phyloP scores from a whole-genome alignment of 2,113 vertebrate genomes.

The Scophthalmus maximus region DNA sequence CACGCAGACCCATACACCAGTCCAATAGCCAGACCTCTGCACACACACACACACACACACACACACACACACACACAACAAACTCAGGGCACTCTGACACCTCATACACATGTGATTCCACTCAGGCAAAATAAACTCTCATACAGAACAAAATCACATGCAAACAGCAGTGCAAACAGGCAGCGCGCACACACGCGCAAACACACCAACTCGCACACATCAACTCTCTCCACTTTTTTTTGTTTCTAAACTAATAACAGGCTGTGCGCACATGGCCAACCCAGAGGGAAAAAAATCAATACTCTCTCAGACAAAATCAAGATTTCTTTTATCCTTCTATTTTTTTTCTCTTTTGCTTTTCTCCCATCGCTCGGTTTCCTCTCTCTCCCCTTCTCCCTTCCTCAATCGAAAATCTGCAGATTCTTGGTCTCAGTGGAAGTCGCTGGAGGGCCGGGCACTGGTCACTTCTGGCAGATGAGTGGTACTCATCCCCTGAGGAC shows the following conservation, averaged over 20 bases:
- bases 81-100: too few relatives aligned
- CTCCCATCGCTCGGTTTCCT: slow-evolving; percentile 45
- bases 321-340: slow-evolving; percentile 83
- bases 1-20: slow-evolving; percentile 41
- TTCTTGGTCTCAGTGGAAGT: slow-evolving; percentile 72
- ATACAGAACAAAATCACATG: slow-evolving; percentile 42
- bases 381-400: slow-evolving; percentile 49
- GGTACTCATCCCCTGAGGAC: slow-evolving; percentile 43
- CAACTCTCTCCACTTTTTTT: slow-evolving; percentile 63
- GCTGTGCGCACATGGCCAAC: slow-evolving; percentile 77
- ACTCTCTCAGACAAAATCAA: slow-evolving; percentile 85
- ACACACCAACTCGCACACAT: slow-evolving; percentile 26
- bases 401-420: slow-evolving; percentile 47
- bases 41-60: slow-evolving; percentile 33
- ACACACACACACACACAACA: slow-evolving; percentile 37
- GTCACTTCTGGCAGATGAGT: slow-evolving; percentile 52
- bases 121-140: slow-evolving; percentile 43
- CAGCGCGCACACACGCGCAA: slow-evolving; percentile 16
- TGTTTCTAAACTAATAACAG: slow-evolving; percentile 85
- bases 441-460: slow-evolving; percentile 60
- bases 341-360: slow-evolving; percentile 61
- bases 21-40: slow-evolving; percentile 54
- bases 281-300: slow-evolving; percentile 84
- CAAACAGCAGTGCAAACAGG: slow-evolving; percentile 40
- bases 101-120: too few relatives aligned